Conservation (phyloP, 2,888 invertebrate species). For the Aphidius colemani region DNA sequence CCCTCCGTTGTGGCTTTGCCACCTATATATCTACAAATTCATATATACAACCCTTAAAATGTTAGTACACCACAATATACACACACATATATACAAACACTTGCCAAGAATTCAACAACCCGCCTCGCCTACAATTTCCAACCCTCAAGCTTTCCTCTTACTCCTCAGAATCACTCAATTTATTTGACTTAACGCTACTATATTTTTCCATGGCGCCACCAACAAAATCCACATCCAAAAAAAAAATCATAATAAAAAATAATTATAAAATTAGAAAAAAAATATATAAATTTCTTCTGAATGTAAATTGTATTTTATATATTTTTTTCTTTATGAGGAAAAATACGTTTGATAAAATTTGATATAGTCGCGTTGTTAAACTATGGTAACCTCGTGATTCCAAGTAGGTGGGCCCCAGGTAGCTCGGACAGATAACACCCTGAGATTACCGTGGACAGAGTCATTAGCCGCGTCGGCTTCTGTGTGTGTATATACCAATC, state of each 20-base stretch:
- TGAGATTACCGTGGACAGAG: slow-evolving; percentile 60
- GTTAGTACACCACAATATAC: too few relatives aligned
- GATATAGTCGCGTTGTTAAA: slow-evolving; percentile 11
- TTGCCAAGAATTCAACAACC: too few relatives aligned
- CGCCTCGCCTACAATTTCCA: not conserved
- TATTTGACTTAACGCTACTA: too few relatives aligned
- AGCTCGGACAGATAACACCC: slow-evolving; percentile 60
- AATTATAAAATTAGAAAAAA: not conserved
- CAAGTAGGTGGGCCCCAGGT: slow-evolving; percentile 61
- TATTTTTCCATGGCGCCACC: too few relatives aligned
- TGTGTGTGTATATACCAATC: slow-evolving; percentile 44
- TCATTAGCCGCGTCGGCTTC: slow-evolving; percentile 61
- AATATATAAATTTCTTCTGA: not conserved
- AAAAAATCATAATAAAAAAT: too few relatives aligned
- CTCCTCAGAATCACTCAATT: too few relatives aligned
- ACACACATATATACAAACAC: not conserved
- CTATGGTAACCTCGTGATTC: slow-evolving; percentile 49
- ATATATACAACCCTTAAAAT: slow-evolving; percentile 2
- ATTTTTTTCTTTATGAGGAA: not conserved
- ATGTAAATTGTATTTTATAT: too few relatives aligned
- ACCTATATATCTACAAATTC: slow-evolving; percentile 34
- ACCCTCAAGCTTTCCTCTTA: not conserved
- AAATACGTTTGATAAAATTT: slow-evolving; percentile 1
- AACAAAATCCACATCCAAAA: too few relatives aligned
- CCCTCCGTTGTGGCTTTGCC: slow-evolving; percentile 33